Conservation (phyloP, 2,888 invertebrate species). For the Cantharis lateralis region DNA sequence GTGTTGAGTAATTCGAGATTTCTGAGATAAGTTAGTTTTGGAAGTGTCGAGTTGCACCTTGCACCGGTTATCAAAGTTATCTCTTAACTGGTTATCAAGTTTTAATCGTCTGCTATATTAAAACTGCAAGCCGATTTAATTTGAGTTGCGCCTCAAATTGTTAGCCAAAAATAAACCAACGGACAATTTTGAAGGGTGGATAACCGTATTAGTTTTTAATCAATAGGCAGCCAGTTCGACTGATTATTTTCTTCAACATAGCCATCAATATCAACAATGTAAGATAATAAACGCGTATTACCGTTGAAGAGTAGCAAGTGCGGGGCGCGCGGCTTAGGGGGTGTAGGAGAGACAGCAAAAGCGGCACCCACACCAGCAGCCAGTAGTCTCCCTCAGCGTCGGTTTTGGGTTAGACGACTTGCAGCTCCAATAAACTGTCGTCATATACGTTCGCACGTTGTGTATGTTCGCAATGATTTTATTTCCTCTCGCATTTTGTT, state of each 20-base stretch:
- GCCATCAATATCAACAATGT: constrained; percentile 38
- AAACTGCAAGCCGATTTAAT: neutral
- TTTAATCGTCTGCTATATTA: neutral
- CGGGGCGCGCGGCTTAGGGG: constrained; percentile 32
- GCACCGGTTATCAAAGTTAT: neutral
- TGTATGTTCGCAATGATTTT: constrained; percentile 21
- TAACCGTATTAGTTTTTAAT: neutral
- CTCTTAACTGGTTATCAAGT: neutral
- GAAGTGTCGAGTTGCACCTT: neutral
- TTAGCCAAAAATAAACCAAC: neutral
- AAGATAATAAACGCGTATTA: constrained; percentile 41
- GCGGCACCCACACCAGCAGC: constrained; percentile 26
- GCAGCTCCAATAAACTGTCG: constrained; percentile 6
- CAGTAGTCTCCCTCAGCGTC: constrained; percentile 29
- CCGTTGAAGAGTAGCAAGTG: constrained; percentile 30
- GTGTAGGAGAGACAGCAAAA: constrained; percentile 32
- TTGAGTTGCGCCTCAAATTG: neutral
- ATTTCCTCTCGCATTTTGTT: constrained; percentile 4
- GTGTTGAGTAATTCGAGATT: neutral
- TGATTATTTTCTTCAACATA: constrained; percentile 18
- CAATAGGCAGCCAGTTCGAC: neutral
- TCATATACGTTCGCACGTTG: constrained; percentile 10
- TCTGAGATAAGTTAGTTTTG: neutral
- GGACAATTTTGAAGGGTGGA: neutral
- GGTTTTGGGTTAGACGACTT: constrained; percentile 13